Conservation (phyloP, 1,140 invertebrate species). For the Drosophila nigromelanica region DNA sequence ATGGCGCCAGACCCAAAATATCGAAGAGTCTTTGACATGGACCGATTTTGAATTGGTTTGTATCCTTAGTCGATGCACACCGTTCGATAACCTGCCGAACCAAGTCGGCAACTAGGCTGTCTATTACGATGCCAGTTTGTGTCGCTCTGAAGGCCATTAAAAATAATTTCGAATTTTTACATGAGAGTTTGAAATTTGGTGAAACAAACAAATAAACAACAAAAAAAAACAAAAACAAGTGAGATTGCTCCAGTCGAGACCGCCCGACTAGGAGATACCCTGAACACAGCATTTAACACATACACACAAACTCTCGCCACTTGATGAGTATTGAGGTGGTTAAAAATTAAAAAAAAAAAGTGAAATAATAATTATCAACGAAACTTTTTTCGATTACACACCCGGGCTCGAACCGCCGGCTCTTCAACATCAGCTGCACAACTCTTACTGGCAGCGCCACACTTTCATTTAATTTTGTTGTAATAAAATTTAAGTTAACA, state of each 20-base stretch:
- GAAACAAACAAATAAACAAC: constrained; percentile 38
- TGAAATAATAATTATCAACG: too few relatives aligned
- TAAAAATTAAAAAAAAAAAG: not conserved
- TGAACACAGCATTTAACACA: too few relatives aligned
- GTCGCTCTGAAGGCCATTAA: constrained; percentile 60
- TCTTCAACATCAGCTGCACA: too few relatives aligned
- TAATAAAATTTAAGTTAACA: too few relatives aligned
- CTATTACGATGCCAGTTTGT: constrained; percentile 44
- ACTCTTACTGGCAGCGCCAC: too few relatives aligned
- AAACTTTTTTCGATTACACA: too few relatives aligned
- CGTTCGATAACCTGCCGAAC: constrained; percentile 53
- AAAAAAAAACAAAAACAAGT: not conserved
- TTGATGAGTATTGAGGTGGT: too few relatives aligned
- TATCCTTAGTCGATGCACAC: constrained; percentile 8
- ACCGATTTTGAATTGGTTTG: not conserved
- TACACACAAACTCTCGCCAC: too few relatives aligned
- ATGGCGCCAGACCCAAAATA: constrained; percentile 49
- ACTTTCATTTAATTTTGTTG: too few relatives aligned
- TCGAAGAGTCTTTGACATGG: constrained; percentile 62
- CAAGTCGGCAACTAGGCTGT: constrained; percentile 60
- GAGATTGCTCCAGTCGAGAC: too few relatives aligned
- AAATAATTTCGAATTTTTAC: constrained; percentile 52
- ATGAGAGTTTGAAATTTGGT: constrained; percentile 14
- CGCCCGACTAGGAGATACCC: too few relatives aligned
- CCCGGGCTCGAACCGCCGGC: too few relatives aligned